A percentile compares a stretch with the other conserved stretches of the same genome.
These are phyloP conservation scores for Solea senegalensis DNA, from an alignment of 2,113 vertebrate genomes.

Conservation along the genomic window DNA sequence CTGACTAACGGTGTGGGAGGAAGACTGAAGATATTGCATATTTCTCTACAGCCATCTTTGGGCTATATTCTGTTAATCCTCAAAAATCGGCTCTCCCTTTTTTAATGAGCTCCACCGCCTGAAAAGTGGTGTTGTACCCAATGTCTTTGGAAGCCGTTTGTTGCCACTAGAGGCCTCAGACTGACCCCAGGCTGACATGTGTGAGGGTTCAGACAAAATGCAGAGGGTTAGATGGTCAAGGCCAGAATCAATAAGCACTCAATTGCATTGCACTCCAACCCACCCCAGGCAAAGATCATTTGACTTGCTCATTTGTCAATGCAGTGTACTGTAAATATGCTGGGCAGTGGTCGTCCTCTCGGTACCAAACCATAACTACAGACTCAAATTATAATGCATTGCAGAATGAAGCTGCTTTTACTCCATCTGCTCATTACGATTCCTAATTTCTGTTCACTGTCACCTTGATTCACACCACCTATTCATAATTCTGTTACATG, in stretches of 20 bases:
- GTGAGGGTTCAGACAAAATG: conserved; percentile 20
- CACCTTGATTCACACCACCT: conserved; percentile 37
- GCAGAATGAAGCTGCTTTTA: conserved; percentile 1
- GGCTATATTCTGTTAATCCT: conserved; percentile 43
- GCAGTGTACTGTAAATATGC: not conserved
- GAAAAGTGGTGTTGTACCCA: not conserved
- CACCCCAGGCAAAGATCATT: conserved; percentile 23
- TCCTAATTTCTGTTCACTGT: conserved; percentile 9
- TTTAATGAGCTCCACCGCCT: conserved; percentile 19
- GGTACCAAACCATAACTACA: conserved; percentile 1
- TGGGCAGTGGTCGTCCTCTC: not conserved
- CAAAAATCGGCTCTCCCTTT: conserved; percentile 23
- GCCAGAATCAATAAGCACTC: conserved; percentile 39
- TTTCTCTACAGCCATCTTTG: conserved; percentile 11
- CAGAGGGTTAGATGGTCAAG: not conserved
- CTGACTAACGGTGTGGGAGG: conserved; percentile 40
- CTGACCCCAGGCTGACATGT: conserved; percentile 26
- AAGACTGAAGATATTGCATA: conserved; percentile 18
- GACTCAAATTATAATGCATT: conserved; percentile 1
- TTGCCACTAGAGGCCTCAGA: conserved; percentile 7
- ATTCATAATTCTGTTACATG: conserved; percentile 32
- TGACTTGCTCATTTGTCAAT: conserved; percentile 11
- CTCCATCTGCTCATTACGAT: conserved; percentile 22
- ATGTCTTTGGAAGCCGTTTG: conserved; percentile 6
- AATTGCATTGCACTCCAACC: conserved; percentile 13